Conservation (phyloP, 2,888 invertebrate species). For the Lydus trimaculatus region DNA sequence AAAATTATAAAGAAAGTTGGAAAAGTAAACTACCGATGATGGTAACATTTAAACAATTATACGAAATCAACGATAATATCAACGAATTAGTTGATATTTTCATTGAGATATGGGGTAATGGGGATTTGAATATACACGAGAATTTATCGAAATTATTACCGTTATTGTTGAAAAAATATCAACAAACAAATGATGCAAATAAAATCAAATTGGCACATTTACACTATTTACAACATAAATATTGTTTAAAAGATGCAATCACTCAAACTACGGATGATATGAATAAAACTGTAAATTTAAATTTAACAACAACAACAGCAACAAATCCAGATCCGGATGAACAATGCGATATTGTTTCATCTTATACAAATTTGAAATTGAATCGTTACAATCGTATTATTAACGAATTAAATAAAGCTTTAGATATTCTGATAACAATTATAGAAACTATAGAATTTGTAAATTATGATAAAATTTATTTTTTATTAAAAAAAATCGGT, state of each 20-base stretch:
- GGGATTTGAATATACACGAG: constrained; percentile 14
- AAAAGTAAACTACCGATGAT: constrained; percentile 26
- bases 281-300: constrained; percentile 13
- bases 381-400: constrained; percentile 13
- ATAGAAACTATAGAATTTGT: not conserved
- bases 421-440: constrained; percentile 5
- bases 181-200: not conserved
- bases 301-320: not conserved
- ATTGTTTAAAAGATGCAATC: constrained; percentile 11
- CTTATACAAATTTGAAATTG: constrained; percentile 19
- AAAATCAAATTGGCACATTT: constrained; percentile 16
- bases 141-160: constrained; percentile 11
- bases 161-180: not conserved
- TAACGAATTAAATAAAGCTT: constrained; percentile 16
- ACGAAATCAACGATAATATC: constrained; percentile 3
- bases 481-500: constrained; percentile 14
- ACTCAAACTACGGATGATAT: constrained; percentile 18
- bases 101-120: constrained; percentile 20
- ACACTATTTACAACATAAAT: constrained; percentile 21
- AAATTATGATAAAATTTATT: not conserved
- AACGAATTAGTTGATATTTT: constrained; percentile 9
- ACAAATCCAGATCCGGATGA: constrained; percentile 3
- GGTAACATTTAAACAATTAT: constrained; percentile 12
- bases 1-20: constrained; percentile 14
- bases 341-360: constrained; percentile 24